phyloP scores from a whole-genome alignment of 2,797 vertebrate species.

The Pangasius mekongensis region DNA sequence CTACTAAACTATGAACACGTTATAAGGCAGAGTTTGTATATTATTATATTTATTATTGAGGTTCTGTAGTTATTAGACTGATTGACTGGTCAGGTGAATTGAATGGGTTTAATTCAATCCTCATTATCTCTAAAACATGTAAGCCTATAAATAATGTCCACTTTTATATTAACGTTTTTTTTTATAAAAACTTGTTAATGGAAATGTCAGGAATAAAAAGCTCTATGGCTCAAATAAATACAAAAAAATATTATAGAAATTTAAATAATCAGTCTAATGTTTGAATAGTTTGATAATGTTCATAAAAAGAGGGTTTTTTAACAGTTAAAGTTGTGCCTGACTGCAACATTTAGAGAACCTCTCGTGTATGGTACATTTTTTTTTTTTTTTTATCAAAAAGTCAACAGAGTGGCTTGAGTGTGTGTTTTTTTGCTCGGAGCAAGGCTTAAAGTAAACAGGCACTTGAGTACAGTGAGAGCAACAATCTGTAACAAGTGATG shows the following conservation, averaged over 20 bases:
- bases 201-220: not conserved
- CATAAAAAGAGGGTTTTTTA: not conserved
- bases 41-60: not conserved
- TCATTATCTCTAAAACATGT: not conserved
- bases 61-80: no score
- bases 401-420: not conserved
- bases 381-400: not conserved
- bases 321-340: not conserved
- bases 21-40: not conserved
- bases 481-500: constrained; percentile 18
- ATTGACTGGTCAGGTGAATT: no score
- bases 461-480: constrained; percentile 19
- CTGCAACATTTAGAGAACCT: not conserved
- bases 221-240: not conserved
- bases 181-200: not conserved
- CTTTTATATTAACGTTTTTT: not conserved
- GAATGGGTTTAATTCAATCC: not conserved
- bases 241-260: not conserved
- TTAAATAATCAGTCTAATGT: not conserved
- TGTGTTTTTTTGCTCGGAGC: not conserved
- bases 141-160: not conserved
- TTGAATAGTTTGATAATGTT: not conserved
- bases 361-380: no score
- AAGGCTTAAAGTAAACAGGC: constrained; percentile 2
- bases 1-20: not conserved